Evolutionary conservation across 2,113 vertebrate genomes (phyloP).

Genomic region (Melanerpes formicivorus): DNA sequence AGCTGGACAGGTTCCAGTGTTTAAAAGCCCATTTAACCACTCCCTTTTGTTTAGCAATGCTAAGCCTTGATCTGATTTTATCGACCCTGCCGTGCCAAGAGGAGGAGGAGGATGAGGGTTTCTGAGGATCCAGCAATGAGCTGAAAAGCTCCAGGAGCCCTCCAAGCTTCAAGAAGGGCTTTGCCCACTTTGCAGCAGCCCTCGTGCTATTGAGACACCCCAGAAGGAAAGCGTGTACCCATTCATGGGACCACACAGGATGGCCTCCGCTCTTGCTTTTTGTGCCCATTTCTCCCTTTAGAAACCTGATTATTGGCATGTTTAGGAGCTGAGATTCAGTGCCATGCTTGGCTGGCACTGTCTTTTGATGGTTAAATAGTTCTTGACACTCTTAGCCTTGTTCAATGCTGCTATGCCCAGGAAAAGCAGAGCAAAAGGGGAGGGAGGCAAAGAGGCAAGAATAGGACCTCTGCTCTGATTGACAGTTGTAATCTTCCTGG

Average conservation of each 20-base stretch:
- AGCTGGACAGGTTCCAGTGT: slow-evolving; percentile 69
- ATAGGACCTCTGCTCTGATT: slow-evolving; percentile 28
- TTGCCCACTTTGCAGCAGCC: slow-evolving; percentile 39
- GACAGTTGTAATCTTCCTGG: slow-evolving; percentile 39
- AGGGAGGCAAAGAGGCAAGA: neutral
- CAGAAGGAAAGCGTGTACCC: neutral
- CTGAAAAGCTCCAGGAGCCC: slow-evolving; percentile 40
- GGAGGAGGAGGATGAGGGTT: slow-evolving; percentile 45
- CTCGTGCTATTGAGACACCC: neutral
- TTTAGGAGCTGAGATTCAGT: slow-evolving; percentile 14
- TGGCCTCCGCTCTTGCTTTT: slow-evolving; percentile 2
- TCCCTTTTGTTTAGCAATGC: slow-evolving; percentile 64
- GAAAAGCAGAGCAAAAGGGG: slow-evolving; percentile 12
- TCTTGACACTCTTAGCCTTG: neutral
- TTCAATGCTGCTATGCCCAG: neutral
- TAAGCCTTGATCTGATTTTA: slow-evolving; percentile 72
- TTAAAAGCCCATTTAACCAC: slow-evolving; percentile 66
- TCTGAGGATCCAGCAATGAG: slow-evolving; percentile 25
- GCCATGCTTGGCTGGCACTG: slow-evolving; percentile 38
- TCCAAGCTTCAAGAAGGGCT: slow-evolving; percentile 1
- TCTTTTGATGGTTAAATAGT: slow-evolving; percentile 25
- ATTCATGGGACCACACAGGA: slow-evolving; percentile 26
- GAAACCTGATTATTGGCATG: slow-evolving; percentile 15
- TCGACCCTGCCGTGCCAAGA: slow-evolving; percentile 56
- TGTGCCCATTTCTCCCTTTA: neutral